These are phyloP conservation scores for Gari tellinella DNA, from an alignment of 2,888 invertebrate genomes.

Conservation along the genomic window DNA sequence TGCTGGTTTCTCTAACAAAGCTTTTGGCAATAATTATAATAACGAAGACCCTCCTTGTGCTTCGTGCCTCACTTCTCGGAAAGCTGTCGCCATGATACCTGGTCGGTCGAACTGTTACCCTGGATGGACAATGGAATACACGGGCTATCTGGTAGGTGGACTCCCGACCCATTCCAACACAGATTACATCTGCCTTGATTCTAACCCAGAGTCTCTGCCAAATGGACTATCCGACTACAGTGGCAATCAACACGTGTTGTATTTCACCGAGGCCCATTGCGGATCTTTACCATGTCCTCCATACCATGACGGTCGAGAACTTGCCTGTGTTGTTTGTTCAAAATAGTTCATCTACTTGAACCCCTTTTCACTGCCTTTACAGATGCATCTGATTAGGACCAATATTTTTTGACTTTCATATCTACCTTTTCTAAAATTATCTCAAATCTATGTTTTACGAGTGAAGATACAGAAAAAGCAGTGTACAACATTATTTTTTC, in stretches of 20 bases:
- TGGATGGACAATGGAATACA: constrained; percentile 24
- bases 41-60: constrained; percentile 23
- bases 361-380: too few species aligned
- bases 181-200: constrained; percentile 15
- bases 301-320: constrained; percentile 32
- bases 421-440: too few species aligned
- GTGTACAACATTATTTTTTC: too few species aligned
- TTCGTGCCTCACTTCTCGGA: constrained; percentile 7
- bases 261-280: constrained; percentile 17
- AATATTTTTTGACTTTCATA: too few species aligned
- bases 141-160: constrained; percentile 10
- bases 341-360: too few species aligned
- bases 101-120: constrained; percentile 13
- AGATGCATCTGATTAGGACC: too few species aligned
- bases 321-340: constrained; percentile 42
- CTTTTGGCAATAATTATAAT: constrained; percentile 5
- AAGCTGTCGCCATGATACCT: constrained; percentile 9
- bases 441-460: too few species aligned
- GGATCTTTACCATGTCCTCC: constrained; percentile 31
- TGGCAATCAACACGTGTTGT: constrained; percentile 11
- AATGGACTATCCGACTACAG: constrained; percentile 3
- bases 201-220: background rate
- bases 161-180: background rate
- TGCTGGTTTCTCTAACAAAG: background rate
- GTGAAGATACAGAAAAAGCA: too few species aligned